Evolutionary conservation across 1,140 invertebrate species (phyloP), one percentile per base, ranked within the genome.

Genomic region (Oedothorax gibbosus): DNA sequence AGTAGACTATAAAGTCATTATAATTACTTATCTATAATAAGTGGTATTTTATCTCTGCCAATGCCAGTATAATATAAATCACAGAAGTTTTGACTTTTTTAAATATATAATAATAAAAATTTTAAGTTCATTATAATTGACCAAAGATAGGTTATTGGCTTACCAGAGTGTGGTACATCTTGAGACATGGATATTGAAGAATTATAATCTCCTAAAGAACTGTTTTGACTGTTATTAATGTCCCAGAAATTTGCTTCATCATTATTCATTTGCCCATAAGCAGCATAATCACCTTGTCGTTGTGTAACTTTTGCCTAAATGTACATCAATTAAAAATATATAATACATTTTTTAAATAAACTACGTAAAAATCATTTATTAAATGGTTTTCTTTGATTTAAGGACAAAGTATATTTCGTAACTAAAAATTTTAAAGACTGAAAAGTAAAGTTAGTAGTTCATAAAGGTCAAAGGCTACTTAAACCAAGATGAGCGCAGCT

Each of bases 261-360:
- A 35, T 35, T 20, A 54, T 68, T 21, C 20, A 54, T 21, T 7
- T 73, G 65, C 20, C 57, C 35, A 54, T 65, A 57, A 53, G 80
- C 56, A 65, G 68, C 14, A 54, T 11, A 77, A 60, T 76, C 76
- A 88, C 60, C 21, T 68, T 79, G 64, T 7, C 78, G 20, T 53
- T 79, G 68, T 56, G 73, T 11, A 50, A 85, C 73, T 50, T 60
- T 72, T 54, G 66, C 76, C 84, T 79, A 18, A 66, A 53, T 50
- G 7, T 2, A 9, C n/a, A 11, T 5, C 6, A 51, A 71, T 71
- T 71, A 18, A 18, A 53, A 0, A 5, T 7, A 69, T 51, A 18
- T n/a, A 15, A 53, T 20, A 53, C 11, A 20, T 21, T 12, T 20
- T 71, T 18, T 15, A 71, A 9, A 15, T 8, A 53, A 5, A 18